These are phyloP conservation scores for Linnaemya tessellans DNA, from an alignment of 2,888 invertebrate genomes.

Conservation along the genomic window DNA sequence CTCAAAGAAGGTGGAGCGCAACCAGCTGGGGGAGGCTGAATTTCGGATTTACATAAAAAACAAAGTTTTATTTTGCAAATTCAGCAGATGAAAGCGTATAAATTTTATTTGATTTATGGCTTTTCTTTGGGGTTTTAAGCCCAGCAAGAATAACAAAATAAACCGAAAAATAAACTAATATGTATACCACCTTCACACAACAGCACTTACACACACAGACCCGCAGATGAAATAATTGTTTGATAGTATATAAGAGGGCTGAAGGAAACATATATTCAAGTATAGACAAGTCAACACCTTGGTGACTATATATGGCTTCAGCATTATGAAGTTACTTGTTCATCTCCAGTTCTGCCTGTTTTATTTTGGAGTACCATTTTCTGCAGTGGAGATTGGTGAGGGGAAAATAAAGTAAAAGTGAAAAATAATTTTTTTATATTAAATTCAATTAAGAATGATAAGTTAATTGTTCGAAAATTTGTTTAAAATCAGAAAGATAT, in stretches of 20 bases:
- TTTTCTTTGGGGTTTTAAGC: slow-evolving; percentile 65
- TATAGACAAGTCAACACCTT: too few species aligned
- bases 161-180: slow-evolving; percentile 53
- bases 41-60: slow-evolving; percentile 67
- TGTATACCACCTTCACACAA: slow-evolving; percentile 53
- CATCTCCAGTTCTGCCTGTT: too few species aligned
- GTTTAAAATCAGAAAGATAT: too few species aligned
- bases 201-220: background rate
- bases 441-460: too few species aligned
- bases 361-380: too few species aligned
- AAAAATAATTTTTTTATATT: too few species aligned
- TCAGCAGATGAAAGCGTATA: slow-evolving; percentile 80
- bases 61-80: slow-evolving; percentile 66
- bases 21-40: slow-evolving; percentile 31
- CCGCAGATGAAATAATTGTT: slow-evolving; percentile 11
- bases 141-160: slow-evolving; percentile 41
- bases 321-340: too few species aligned
- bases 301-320: too few species aligned
- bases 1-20: slow-evolving; percentile 43
- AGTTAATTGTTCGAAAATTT: too few species aligned
- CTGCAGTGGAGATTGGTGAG: too few species aligned
- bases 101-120: slow-evolving; percentile 81
- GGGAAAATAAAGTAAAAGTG: too few species aligned
- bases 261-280: too few species aligned
- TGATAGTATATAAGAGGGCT: background rate